Percentiles rank a stretch among this genome's conserved stretches.
phyloP scores from a whole-genome alignment of 2,888 invertebrate genomes.

The Artemia sp. region DNA sequence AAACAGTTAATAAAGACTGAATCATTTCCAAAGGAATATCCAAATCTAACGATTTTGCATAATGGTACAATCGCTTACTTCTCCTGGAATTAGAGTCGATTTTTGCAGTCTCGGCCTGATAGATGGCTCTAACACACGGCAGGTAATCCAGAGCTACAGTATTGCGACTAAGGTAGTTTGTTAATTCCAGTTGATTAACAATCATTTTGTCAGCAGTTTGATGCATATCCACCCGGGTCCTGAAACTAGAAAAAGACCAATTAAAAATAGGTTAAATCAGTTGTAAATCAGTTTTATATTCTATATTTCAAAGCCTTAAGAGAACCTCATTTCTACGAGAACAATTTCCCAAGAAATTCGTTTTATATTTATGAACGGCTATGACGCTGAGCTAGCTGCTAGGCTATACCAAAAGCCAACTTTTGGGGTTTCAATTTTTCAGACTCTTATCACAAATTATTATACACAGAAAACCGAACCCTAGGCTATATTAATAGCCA shows the following conservation, averaged over 20 bases:
- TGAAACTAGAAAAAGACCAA: not conserved
- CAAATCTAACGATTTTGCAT: conserved; percentile 30
- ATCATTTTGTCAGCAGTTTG: not conserved
- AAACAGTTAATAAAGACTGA: conserved; percentile 1
- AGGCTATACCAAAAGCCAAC: not conserved
- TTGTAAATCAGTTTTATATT: too few species aligned
- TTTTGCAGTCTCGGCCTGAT: conserved; percentile 47
- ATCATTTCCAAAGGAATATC: not conserved
- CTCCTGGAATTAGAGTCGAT: conserved; percentile 43
- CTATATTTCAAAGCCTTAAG: too few species aligned
- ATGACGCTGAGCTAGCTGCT: too few species aligned
- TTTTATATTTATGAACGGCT: too few species aligned
- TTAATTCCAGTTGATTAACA: conserved; percentile 33
- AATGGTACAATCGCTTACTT: conserved; percentile 58
- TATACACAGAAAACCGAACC: too few species aligned
- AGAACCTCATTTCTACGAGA: too few species aligned
- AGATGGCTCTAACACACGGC: conserved; percentile 47
- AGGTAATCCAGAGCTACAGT: conserved; percentile 49
- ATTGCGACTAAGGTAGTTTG: conserved; percentile 38
- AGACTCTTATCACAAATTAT: too few species aligned
- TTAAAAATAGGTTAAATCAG: not conserved
- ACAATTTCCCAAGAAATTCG: too few species aligned
- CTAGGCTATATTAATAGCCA: too few species aligned
- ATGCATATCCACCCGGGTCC: not conserved
- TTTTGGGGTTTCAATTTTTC: too few species aligned